Base-by-base conservation (phyloP, 2,797 vertebrate genomes). In the Cryptoprocta ferox region DNA sequence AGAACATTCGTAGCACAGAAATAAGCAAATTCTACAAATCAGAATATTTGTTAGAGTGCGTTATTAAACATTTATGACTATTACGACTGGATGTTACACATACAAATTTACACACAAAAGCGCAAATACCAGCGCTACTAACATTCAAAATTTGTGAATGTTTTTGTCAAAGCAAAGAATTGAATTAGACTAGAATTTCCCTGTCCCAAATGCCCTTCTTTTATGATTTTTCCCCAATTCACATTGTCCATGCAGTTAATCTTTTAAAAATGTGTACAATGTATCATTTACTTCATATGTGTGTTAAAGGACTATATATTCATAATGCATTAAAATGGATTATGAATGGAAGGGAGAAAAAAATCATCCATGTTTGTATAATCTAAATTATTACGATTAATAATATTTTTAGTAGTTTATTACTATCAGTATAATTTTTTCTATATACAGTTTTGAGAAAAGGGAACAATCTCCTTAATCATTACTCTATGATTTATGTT, bases 111-210 rank as follows among this genome's bases (percentile, higher is more conserved):
- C 0, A 37, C 48, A 42, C 0, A 8, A 18, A 80, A 78, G 84
- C 28, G 85, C 37, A 14, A 4, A 26, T 37, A 70, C 14, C 2
- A 39, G 4, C 13, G 63, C 21, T 53, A 63, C 10, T 42, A 15
- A 65, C 2, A 32, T 15, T 81, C 28, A 32, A 66, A 97, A 92
- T 91, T 50, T 93, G 1, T 91, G 82, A 82, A 78, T 94, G 1
- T 59, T 56, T 32, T 71, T 89, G 28, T 92, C 28, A 96, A 91
- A 37, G 12, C n/a, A 91, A 95, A 81, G 10, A 87, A 70, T 45
- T 15, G 12, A 89, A 70, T 45, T 15, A 2, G 3, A 65, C 15
- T 50, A 80, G 39, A 91, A 73, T 21, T 56, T 91, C 1, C 21
- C 5, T 80, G 39, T 86, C 5, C 32, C 53, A 96, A 92, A 45